Evolutionary conservation across 2,797 vertebrate species (phyloP), one percentile per base, ranked within the genome.

Genomic region (Chloroceryle inda): DNA sequence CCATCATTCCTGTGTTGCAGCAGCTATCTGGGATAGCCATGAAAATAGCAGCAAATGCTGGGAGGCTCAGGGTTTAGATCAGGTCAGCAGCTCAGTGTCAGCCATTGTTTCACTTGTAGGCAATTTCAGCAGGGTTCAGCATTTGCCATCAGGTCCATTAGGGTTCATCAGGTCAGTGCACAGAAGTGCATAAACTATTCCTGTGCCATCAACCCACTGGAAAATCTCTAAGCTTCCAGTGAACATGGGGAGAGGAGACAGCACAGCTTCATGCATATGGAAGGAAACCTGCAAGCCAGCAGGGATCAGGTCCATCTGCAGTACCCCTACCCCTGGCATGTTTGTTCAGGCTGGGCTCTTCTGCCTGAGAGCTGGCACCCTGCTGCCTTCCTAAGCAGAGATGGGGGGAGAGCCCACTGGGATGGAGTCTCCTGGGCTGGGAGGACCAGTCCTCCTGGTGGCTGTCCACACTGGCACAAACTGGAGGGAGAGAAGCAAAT

Each of bases 361-460:
- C 59, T 76, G 27, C 23, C 47, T 3, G 2, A 44, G 66, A 42
- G 23, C 73, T 24, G 50, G 38, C 4, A 5, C 11, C 21, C 35
- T 6, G 2, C 61, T 6, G 1, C 35, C 0, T 0, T 19, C 62
- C 15, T 0, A 0, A 80, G 37, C 3, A 3, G n/a, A 63, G 19
- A 17, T 6, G 0, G 9, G 24, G 59, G 17, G 13, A 61, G 8
- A 64, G 13, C 31, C 20, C 37, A 1, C 16, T 24, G 73, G 22
- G 22, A 72, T 1, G 1, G 22, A 52, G 31, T 33, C 6, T 31
- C 14, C n/a, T 1, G 1, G 15, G 13, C n/a, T 31, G 42, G 62
- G 24, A 80, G 6, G 11, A 67, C 7, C 45, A 33, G 42, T 53
- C 27, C 19, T 67, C 24, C 27, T 2, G 0, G 38, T 49, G 66